Evolutionary conservation across 37 sponge, comb jelly and placozoan species (phyloP).

Genomic region (Amphimedon queenslandica): DNA sequence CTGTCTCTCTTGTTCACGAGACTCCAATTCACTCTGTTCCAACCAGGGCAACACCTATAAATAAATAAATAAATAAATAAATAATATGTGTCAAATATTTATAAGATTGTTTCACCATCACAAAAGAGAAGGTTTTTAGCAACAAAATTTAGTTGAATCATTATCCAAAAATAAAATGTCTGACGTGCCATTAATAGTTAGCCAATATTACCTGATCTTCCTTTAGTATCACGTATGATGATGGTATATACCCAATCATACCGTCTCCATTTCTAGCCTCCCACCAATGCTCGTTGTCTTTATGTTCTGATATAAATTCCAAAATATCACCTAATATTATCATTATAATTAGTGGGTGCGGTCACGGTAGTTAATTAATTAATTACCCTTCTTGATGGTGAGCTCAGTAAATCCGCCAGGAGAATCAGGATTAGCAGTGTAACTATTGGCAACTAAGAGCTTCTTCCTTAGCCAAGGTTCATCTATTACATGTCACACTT

Average conservation of each 20-base stretch:
- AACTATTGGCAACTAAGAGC: slow-evolving; percentile 22
- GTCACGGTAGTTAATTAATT: neutral
- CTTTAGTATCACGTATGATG: slow-evolving; percentile 52
- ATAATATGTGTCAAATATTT: neutral
- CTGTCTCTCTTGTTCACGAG: slow-evolving; percentile 45
- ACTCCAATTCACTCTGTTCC: slow-evolving; percentile 24
- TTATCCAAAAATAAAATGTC: too few relatives aligned
- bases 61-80: neutral
- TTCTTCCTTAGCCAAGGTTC: neutral
- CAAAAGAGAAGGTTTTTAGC: too few relatives aligned
- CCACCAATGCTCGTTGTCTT: slow-evolving; percentile 69
- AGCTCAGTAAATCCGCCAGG: slow-evolving; percentile 65
- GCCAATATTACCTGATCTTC: slow-evolving; percentile 11
- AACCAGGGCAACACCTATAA: slow-evolving; percentile 48
- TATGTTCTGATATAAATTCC: slow-evolving; percentile 37
- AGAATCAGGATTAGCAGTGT: slow-evolving; percentile 29
- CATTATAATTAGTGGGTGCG: neutral
- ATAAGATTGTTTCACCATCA: too few relatives aligned
- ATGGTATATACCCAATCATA: slow-evolving; percentile 54
- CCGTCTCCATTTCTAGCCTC: slow-evolving; percentile 54
- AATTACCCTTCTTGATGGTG: slow-evolving; percentile 37
- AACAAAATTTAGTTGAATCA: neutral
- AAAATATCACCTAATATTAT: slow-evolving; percentile 38
- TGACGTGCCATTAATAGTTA: neutral
- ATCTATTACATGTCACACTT: neutral